These are phyloP conservation scores for Pristionchus arcanus DNA, from an alignment of 2,888 invertebrate species.

Conservation along the genomic window DNA sequence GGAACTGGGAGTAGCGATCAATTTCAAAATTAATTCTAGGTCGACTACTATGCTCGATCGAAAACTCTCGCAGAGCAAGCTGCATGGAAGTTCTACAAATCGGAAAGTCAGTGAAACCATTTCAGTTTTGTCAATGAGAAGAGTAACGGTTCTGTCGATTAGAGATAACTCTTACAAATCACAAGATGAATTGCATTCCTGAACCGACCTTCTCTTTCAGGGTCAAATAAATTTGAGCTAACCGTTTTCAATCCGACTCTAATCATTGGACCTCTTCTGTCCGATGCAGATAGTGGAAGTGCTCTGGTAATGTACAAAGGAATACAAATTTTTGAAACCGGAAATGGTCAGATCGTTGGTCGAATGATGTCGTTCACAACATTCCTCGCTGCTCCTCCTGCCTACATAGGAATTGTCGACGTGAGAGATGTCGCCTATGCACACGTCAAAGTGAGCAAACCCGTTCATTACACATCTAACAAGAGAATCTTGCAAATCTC, in stretches of 20 bases:
- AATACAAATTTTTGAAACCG: not conserved
- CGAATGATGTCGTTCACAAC: slow-evolving; percentile 54
- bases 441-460: slow-evolving; percentile 78
- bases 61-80: slow-evolving; percentile 69
- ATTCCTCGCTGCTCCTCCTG: slow-evolving; percentile 52
- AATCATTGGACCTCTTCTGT: slow-evolving; percentile 68
- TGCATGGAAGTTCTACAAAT: slow-evolving; percentile 68
- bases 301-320: slow-evolving; percentile 58
- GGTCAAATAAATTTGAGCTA: slow-evolving; percentile 59
- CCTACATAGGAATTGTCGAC: slow-evolving; percentile 80
- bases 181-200: not conserved
- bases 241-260: slow-evolving; percentile 69
- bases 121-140: not conserved
- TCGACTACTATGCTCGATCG: slow-evolving; percentile 68
- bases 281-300: slow-evolving; percentile 66
- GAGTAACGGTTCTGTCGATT: not conserved
- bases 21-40: not conserved
- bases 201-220: not conserved
- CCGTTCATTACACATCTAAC: not conserved
- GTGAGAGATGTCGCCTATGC: slow-evolving; percentile 82
- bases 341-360: slow-evolving; percentile 23
- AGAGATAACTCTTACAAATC: slow-evolving; percentile 10
- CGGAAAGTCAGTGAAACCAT: slow-evolving; percentile 28
- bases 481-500: not conserved
- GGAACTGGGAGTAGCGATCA: not conserved